These are phyloP conservation scores for Drosophila navojoa DNA, from an alignment of 1,140 invertebrate species.

Conservation along the genomic window DNA sequence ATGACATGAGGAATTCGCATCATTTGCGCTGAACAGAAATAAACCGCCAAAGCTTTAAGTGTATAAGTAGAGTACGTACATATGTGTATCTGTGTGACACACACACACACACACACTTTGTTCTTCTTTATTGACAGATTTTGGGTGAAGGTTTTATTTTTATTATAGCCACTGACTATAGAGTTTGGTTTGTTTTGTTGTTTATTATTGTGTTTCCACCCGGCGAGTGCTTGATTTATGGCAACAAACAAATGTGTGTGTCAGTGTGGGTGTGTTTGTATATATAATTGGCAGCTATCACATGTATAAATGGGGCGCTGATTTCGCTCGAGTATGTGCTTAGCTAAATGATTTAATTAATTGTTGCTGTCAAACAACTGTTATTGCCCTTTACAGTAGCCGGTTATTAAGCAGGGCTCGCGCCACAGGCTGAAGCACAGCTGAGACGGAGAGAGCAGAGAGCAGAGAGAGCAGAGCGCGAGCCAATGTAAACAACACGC, in stretches of 20 bases:
- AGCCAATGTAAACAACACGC: constrained; percentile 42
- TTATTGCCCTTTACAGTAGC: constrained; percentile 16
- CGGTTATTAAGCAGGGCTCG: constrained; percentile 20
- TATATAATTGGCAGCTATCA: constrained; percentile 26
- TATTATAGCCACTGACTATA: constrained; percentile 16
- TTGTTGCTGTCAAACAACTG: constrained; percentile 25
- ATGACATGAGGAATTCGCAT: constrained; percentile 18
- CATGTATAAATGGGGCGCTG: not conserved
- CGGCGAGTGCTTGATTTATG: constrained; percentile 8
- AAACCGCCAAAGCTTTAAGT: constrained; percentile 45
- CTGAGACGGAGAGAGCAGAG: constrained; percentile 1
- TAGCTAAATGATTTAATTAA: constrained; percentile 36
- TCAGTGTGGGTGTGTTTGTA: not conserved
- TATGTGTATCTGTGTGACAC: constrained; percentile 12
- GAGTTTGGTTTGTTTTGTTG: not conserved
- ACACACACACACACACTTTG: constrained; percentile 5
- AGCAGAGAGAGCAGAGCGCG: not conserved
- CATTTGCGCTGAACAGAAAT: constrained; percentile 63
- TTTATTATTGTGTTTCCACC: not conserved
- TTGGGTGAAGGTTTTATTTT: constrained; percentile 64
- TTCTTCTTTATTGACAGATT: constrained; percentile 26
- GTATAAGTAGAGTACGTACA: constrained; percentile 43
- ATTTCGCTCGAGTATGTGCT: constrained; percentile 11
- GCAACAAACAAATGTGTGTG: constrained; percentile 18
- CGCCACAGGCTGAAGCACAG: constrained; percentile 2